Percentiles rank a stretch among this genome's conserved stretches.
phyloP scores from a whole-genome alignment of 2,888 invertebrate species.

The Amaurobius ferox region DNA sequence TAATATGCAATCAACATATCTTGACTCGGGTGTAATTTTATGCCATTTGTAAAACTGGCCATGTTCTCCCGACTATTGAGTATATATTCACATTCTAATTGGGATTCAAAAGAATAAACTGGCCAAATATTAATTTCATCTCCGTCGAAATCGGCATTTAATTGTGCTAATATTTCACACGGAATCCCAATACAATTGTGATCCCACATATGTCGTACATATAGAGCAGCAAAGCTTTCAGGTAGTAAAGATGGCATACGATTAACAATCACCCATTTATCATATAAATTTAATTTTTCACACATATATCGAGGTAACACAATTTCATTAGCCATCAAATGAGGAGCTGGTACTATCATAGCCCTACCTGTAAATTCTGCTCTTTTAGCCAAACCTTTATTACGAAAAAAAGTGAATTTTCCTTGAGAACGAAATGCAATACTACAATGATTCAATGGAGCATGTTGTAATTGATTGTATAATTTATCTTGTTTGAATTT shows the following conservation, averaged over 20 bases:
- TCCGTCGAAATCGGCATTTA: slow-evolving; percentile 45
- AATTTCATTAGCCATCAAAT: slow-evolving; percentile 20
- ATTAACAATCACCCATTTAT: slow-evolving; percentile 19
- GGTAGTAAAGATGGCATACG: slow-evolving; percentile 29
- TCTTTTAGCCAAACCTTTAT: slow-evolving; percentile 20
- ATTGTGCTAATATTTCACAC: slow-evolving; percentile 5
- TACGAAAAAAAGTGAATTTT: slow-evolving; percentile 15
- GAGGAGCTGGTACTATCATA: slow-evolving; percentile 18
- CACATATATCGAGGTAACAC: neutral
- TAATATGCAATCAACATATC: slow-evolving; percentile 25
- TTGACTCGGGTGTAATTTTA: slow-evolving; percentile 25
- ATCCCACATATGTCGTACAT: neutral
- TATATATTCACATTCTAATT: slow-evolving; percentile 24
- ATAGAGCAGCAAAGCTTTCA: slow-evolving; percentile 21
- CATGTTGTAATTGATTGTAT: slow-evolving; percentile 25
- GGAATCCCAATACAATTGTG: slow-evolving; percentile 26
- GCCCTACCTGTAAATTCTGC: neutral
- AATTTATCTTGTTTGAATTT: neutral
- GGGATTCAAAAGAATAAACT: slow-evolving; percentile 4
- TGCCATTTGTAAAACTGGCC: slow-evolving; percentile 10
- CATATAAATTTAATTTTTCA: neutral
- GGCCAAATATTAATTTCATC: slow-evolving; percentile 30
- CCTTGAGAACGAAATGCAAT: slow-evolving; percentile 9
- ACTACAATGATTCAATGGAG: slow-evolving; percentile 27
- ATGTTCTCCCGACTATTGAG: slow-evolving; percentile 6